These are phyloP conservation scores for Oryzias melastigma DNA, from an alignment of 2,113 vertebrate genomes.

Conservation along the genomic window DNA sequence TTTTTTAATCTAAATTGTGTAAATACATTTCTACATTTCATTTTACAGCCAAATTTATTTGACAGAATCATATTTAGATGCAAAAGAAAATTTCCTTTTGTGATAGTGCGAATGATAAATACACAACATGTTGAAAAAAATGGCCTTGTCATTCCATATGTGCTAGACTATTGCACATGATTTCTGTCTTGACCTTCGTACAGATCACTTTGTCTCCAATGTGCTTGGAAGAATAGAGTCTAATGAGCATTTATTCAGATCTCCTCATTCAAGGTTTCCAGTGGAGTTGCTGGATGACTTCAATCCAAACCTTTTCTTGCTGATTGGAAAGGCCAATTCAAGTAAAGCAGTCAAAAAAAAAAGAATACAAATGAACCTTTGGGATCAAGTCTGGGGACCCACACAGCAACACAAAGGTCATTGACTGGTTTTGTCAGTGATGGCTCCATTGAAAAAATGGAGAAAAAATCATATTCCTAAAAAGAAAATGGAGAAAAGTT, in stretches of 20 bases:
- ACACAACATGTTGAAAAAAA: no score
- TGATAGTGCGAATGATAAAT: no score
- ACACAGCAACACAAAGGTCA: background rate
- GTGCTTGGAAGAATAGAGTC: slow-evolving; percentile 6
- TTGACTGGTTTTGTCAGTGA: background rate
- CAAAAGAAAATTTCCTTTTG: no score
- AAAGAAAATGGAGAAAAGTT: background rate
- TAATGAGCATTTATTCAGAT: slow-evolving; percentile 25
- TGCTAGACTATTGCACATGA: background rate
- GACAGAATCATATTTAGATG: no score
- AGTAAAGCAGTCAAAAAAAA: background rate
- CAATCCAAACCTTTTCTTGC: background rate
- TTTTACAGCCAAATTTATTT: no score
- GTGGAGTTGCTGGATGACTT: slow-evolving; percentile 3
- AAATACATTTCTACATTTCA: no score
- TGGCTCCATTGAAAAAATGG: background rate
- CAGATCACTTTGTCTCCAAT: background rate
- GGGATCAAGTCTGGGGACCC: background rate
- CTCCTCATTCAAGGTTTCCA: slow-evolving; percentile 3
- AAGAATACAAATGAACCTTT: background rate
- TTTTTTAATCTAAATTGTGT: no score
- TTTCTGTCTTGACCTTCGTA: background rate
- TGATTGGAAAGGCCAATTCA: background rate
- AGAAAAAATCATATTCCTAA: background rate
- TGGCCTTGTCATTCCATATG: no score